phyloP scores from a whole-genome alignment of 1,140 invertebrate genomes.

The Grapholita molesta region DNA sequence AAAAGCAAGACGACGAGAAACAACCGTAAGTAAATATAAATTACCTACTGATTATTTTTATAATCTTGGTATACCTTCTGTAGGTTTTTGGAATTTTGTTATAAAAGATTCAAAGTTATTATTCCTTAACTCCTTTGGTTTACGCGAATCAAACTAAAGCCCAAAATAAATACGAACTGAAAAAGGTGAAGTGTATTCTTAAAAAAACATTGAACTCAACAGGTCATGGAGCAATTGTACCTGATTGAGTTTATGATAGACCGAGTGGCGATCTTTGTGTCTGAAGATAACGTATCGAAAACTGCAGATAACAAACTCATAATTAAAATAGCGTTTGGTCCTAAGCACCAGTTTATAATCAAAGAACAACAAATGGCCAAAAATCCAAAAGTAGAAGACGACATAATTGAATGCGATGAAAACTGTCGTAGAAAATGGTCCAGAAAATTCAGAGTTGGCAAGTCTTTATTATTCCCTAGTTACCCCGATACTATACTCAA shows the following conservation, averaged over 20 bases:
- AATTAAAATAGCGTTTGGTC: conserved; percentile 68
- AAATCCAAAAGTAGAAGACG: conserved; percentile 50
- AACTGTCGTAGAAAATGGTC: conserved; percentile 56
- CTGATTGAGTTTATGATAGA: conserved; percentile 72
- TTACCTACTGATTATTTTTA: neutral
- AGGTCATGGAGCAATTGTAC: conserved; percentile 77
- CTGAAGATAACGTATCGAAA: conserved; percentile 48
- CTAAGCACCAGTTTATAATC: conserved; percentile 66
- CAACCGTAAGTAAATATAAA: conserved; percentile 45
- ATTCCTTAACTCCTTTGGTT: neutral
- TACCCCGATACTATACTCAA: conserved; percentile 64
- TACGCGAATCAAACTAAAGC: neutral
- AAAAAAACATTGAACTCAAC: conserved; percentile 59
- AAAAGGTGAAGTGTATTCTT: conserved; percentile 45
- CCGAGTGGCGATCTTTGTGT: conserved; percentile 60
- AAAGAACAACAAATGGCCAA: conserved; percentile 62
- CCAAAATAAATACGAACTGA: neutral
- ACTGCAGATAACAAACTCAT: conserved; percentile 60
- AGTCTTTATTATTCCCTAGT: conserved; percentile 66
- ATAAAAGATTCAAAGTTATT: neutral
- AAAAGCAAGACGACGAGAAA: conserved; percentile 26
- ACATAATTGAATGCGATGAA: conserved; percentile 57
- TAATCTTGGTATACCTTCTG: neutral
- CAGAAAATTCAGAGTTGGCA: conserved; percentile 63
- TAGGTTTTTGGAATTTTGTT: neutral